A percentile compares a stretch with the other conserved stretches of the same genome.
phyloP scores from a whole-genome alignment of 2,888 invertebrate genomes.

The Eupithecia subfuscata region DNA sequence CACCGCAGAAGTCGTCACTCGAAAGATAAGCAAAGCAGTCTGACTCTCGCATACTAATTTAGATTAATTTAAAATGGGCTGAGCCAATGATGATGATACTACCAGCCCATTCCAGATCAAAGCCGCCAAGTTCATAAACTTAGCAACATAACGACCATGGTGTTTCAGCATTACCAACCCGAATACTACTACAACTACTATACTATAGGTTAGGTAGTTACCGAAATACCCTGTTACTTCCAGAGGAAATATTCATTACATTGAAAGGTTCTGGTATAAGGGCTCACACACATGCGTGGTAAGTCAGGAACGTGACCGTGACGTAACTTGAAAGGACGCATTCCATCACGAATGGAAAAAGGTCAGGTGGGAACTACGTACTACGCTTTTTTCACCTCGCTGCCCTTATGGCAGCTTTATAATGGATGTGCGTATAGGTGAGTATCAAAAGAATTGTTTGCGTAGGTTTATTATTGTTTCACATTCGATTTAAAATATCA shows the following conservation, averaged over 20 bases:
- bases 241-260: conserved; percentile 63
- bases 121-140: neutral
- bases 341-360: conserved; percentile 14
- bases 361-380: conserved; percentile 4
- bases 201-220: neutral
- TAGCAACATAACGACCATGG: conserved; percentile 1
- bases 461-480: neutral
- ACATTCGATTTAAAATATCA: no score
- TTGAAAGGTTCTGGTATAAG: conserved; percentile 55
- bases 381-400: neutral
- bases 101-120: neutral
- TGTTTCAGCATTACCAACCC: conserved; percentile 2
- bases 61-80: neutral
- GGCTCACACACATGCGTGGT: conserved; percentile 5
- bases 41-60: no score
- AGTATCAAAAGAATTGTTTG: neutral
- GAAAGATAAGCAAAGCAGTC: no score
- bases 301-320: neutral
- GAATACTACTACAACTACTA: neutral
- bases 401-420: neutral
- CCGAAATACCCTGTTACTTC: conserved; percentile 52
- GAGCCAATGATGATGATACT: neutral
- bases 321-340: conserved; percentile 7
- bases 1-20: no score
- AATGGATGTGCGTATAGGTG: neutral